Evolutionary conservation across 1,140 invertebrate species (phyloP), one percentile per base, ranked within the genome.

Genomic region (Drosophila kikkawai): DNA sequence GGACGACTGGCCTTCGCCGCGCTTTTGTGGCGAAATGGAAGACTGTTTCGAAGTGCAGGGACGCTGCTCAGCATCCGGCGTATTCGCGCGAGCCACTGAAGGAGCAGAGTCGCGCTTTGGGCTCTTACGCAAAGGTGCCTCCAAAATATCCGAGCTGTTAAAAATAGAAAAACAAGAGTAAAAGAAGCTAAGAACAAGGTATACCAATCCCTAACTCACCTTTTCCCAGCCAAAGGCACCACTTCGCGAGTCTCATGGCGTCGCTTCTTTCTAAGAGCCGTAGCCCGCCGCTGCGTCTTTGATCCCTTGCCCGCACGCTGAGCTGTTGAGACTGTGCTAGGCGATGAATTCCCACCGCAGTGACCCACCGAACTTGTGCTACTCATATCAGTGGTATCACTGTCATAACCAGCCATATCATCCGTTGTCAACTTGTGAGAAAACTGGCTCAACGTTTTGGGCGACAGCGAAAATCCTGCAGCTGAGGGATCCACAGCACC

Each of bases 331-430:
- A 68, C 71, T 36, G 85, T 71, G 15, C 77, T 87, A 1, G 90
- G 84, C 13, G 90, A 90, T 1, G 65, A 71, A 26, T 66, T 82
- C 0, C 84, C 82, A 6, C 76, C 80, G 53, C 77, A 75, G 29
- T 87, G 79, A 13, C 91, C 84, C 32, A 81, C 80, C 7, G 91
- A 92, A 47, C 91, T 92, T n/a, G 91, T 92, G 75, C 91, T 92
- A 47, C 91, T 92, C 80, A 92, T 87, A 22, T 92, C 91, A 0
- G 91, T 92, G 26, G 92, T 92, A 78, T 92, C 91, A 50, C 91
- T 92, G 4, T 92, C 91, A 48, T 80, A 91, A 60, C 85, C 85
- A 22, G 53, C 70, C 51, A 84, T 32, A 5, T 92, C 91, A 22
- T 55, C 86, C 7, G 80, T 71, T 22, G 82, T 57, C 15, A 90